Conservation (phyloP, 2,113 vertebrate species). For the Casuarius casuarius region DNA sequence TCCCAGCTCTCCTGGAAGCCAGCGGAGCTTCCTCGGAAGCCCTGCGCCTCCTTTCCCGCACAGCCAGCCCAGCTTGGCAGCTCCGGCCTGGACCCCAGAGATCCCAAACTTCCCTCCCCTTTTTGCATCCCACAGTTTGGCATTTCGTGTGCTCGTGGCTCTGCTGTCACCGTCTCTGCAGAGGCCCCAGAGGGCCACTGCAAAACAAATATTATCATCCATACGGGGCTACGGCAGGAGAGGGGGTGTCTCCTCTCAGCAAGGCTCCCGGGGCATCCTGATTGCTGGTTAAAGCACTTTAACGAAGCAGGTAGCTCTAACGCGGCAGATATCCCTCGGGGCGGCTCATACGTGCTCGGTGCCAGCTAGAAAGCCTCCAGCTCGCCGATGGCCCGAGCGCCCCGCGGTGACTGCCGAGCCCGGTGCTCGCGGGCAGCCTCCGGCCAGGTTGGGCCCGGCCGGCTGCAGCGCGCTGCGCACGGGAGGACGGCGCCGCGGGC, state of each 20-base stretch:
- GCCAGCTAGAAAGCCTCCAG: background rate
- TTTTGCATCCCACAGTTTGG: background rate
- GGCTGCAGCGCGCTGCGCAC: background rate
- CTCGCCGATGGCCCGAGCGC: fast-evolving
- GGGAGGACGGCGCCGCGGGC: too few relatives aligned
- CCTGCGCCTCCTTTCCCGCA: background rate
- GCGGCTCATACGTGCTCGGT: background rate
- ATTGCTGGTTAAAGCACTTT: background rate
- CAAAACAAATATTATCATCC: background rate
- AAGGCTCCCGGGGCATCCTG: background rate
- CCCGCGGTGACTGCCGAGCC: background rate
- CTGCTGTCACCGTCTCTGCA: background rate
- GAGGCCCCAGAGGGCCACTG: background rate
- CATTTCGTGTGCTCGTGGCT: fast-evolving
- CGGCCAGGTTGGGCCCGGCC: background rate
- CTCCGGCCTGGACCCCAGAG: background rate
- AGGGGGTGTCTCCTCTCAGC: background rate
- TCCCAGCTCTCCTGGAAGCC: background rate
- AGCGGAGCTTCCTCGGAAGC: fast-evolving
- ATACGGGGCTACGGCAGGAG: fast-evolving
- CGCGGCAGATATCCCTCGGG: background rate
- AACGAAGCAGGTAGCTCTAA: background rate
- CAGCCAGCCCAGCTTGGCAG: background rate
- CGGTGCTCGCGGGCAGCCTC: fast-evolving
- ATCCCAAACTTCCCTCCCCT: background rate